These are phyloP conservation scores for Chanos chanos DNA, from an alignment of 2,797 vertebrate species.

Conservation along the genomic window DNA sequence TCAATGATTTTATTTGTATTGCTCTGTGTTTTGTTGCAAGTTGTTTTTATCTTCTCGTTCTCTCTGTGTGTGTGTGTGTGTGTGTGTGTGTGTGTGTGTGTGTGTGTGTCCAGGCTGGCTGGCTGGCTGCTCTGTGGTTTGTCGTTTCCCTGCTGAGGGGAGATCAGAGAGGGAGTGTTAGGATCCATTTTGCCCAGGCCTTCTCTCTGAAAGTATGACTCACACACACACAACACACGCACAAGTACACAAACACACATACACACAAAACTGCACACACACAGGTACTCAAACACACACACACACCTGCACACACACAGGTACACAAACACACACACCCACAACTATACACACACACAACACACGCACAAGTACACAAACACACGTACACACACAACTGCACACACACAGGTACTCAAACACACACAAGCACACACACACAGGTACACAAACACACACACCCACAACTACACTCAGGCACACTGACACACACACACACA, in stretches of 20 bases:
- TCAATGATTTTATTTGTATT: too few relatives aligned
- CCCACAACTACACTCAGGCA: neutral
- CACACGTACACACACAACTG: too few relatives aligned
- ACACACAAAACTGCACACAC: neutral
- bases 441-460: too few relatives aligned
- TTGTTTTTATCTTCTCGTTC: neutral
- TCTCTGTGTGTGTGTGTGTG: conserved; percentile 14
- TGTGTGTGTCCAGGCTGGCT: conserved; percentile 53
- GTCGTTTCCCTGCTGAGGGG: conserved; percentile 55
- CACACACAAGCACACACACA: neutral
- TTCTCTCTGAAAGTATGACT: conserved; percentile 83
- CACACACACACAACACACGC: neutral
- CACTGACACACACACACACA: too few relatives aligned
- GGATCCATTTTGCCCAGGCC: conserved; percentile 82
- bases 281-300: neutral
- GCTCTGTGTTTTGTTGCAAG: neutral
- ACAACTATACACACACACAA: too few relatives aligned
- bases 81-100: conserved; percentile 31
- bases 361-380: too few relatives aligned
- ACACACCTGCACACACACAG: neutral
- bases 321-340: neutral
- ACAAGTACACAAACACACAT: neutral
- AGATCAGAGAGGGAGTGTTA: conserved; percentile 64
- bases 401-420: neutral
- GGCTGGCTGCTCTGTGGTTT: conserved; percentile 48